phyloP scores from a whole-genome alignment of 1,140 invertebrate genomes.

The Scaptodrosophila lebanonensis region DNA sequence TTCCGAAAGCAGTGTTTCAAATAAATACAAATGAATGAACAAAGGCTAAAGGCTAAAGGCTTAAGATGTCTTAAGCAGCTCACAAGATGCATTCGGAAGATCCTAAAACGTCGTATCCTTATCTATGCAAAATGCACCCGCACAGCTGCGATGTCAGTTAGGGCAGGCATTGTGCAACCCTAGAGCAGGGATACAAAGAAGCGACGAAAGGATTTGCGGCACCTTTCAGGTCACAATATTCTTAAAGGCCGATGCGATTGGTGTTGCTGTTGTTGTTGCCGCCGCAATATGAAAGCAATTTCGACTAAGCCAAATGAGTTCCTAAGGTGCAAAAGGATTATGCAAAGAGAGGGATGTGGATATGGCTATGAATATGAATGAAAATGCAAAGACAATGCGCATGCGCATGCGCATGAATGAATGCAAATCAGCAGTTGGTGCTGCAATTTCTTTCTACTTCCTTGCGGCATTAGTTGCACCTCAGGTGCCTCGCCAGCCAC shows the following conservation, averaged over 20 bases:
- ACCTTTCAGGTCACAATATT: conserved; percentile 45
- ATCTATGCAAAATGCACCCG: conserved; percentile 16
- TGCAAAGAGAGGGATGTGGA: neutral
- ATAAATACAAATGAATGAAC: too few species aligned
- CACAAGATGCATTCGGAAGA: too few species aligned
- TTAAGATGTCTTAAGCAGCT: too few species aligned
- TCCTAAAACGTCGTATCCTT: neutral
- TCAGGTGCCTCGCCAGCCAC: conserved; percentile 11
- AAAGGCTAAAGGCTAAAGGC: too few species aligned
- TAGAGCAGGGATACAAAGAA: too few species aligned
- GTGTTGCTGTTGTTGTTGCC: too few species aligned
- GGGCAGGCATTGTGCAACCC: conserved; percentile 20
- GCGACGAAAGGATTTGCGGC: conserved; percentile 37
- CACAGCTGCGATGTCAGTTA: conserved; percentile 21
- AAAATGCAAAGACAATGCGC: neutral
- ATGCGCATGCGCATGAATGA: neutral
- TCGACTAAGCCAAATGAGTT: conserved; percentile 41
- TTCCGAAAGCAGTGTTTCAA: too few species aligned
- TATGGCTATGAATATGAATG: neutral
- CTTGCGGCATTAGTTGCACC: conserved; percentile 20
- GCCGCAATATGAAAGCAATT: conserved; percentile 48
- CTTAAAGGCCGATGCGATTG: too few species aligned
- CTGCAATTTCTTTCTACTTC: too few species aligned
- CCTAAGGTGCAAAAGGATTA: conserved; percentile 23
- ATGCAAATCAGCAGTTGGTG: too few species aligned